Base-by-base conservation (phyloP, 53 echinoderm and acorn worm genomes). In the Antedon mediterranea region DNA sequence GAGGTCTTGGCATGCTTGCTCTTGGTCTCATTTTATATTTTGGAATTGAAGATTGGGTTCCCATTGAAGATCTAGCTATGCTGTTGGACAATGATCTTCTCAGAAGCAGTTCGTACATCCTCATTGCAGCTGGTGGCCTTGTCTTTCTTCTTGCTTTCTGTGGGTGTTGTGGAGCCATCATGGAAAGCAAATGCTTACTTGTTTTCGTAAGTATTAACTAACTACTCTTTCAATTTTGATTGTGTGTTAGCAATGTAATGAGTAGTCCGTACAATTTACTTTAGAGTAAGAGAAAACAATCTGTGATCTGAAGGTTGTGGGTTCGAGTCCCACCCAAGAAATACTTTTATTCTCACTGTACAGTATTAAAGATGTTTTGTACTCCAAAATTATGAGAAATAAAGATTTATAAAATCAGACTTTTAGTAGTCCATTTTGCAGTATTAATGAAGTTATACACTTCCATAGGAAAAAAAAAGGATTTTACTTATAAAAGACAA, bases 61-160 rank as follows among this genome's bases (percentile, higher is more conserved):
- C 83, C 9, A 83, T 88, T 14, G 74, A 84, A 0, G 83, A 88
- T 1, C 20, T 80, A 0, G 83, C 84, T 18, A 32, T 33, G 30
- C 30, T 84, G 14, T 72, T 88, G 28, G 43, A 88, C 73, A 88
- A 81, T 74, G 73, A 79, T 34, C 70, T 84, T 0, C 32, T 88
- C 5, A 76, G 77, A n/a, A 88, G 88, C 23, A 84, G 81, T 41
- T 41, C 71, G 57, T 88, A 81, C 73, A 81, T 88, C 37, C 73
- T 88, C 74, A 88, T 88, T 31, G 88, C 72, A 5, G 84, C 83
- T 4, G 88, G 88, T 11, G 88, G 73, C 57, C 71, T 88, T 37
- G 84, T 84, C 14, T 81, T 83, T 30, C 77, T 88, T 31, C 77
- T 88, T 3, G 79, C 88, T 0, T 32, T 88, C 75, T 77, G 79